phyloP scores from a whole-genome alignment of 1,140 invertebrate species.

The Dryas iulia region DNA sequence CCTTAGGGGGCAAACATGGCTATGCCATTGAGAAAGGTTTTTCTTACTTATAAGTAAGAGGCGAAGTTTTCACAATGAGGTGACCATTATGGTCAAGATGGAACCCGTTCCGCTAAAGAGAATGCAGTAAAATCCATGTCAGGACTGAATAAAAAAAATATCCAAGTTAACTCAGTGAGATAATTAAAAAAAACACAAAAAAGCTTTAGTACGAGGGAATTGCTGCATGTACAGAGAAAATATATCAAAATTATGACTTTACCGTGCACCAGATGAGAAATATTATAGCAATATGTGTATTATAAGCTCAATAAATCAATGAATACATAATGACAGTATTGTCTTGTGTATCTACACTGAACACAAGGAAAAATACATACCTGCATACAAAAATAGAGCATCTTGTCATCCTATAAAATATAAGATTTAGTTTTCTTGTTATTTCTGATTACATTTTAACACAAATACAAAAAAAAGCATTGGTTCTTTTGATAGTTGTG shows the following conservation, averaged over 20 bases:
- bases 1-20: constrained; percentile 23
- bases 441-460: not conserved
- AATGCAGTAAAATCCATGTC: constrained; percentile 36
- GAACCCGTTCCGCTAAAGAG: constrained; percentile 34
- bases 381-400: not conserved
- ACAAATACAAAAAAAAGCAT: constrained; percentile 7
- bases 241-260: constrained; percentile 56
- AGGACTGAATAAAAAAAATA: constrained; percentile 24
- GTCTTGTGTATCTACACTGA: not conserved
- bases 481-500: constrained; percentile 3
- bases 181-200: constrained; percentile 45
- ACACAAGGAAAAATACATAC: not conserved
- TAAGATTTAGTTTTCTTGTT: not conserved
- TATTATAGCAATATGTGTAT: too few relatives aligned
- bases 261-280: not conserved
- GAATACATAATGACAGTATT: not conserved
- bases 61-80: constrained; percentile 40
- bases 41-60: constrained; percentile 25
- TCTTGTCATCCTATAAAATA: not conserved
- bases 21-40: constrained; percentile 39
- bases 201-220: constrained; percentile 55
- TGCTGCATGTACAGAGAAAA: constrained; percentile 41
- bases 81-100: constrained; percentile 34
- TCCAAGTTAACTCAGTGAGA: constrained; percentile 38
- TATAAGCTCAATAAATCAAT: not conserved